Base-by-base conservation (phyloP, 1,140 invertebrate genomes). In the Trissolcus basalis region DNA sequence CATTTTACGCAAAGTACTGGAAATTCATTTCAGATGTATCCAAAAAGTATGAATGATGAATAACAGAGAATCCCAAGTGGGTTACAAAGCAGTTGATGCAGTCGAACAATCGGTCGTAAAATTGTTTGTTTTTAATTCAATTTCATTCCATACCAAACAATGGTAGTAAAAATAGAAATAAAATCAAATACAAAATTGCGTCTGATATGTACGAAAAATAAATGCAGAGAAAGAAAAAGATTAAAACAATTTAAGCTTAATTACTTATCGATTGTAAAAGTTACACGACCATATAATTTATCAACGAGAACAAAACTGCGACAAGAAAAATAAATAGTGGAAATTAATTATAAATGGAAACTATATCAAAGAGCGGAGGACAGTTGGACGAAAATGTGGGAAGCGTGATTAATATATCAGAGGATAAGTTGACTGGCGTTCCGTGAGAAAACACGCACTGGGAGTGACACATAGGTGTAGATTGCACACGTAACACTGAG, bases 401-500 rank as follows among this genome's bases (percentile, higher is more conserved):
- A 8, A 50, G 14, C 54, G 61, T 56, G 63, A 68, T 60, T 4
- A 16, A 41, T 64, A 39, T 15, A 64, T 56, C 48, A 27, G 19
- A 51, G 51, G 54, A 77, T 77, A 67, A 77, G 10, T 55, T 59
- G 55, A 60, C 51, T 56, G 47, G 48, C 49, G 49, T 77, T 77
- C 63, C 73, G 75, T 49, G 61, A 68, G 63, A 68, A 77, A 71
- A 67, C 68, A 50, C 49, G 51, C 58, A 44, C 71, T 68, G 56
- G 32, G 63, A 50, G 16, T 74, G 71, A 68, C 71, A 73, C 59
- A 43, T 64, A 39, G 49, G 53, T 58, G 44, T 43, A 56, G 64
- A 59, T 44, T 64, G 64, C 51, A 27, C 63, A 35, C 44, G 71
- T 72, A 51, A 51, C 47, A 63, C 3, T 14, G 48, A 14, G 12